These are phyloP conservation scores for Ascidia mentula DNA, from an alignment of 23 tunicate genomes.

Conservation along the genomic window DNA sequence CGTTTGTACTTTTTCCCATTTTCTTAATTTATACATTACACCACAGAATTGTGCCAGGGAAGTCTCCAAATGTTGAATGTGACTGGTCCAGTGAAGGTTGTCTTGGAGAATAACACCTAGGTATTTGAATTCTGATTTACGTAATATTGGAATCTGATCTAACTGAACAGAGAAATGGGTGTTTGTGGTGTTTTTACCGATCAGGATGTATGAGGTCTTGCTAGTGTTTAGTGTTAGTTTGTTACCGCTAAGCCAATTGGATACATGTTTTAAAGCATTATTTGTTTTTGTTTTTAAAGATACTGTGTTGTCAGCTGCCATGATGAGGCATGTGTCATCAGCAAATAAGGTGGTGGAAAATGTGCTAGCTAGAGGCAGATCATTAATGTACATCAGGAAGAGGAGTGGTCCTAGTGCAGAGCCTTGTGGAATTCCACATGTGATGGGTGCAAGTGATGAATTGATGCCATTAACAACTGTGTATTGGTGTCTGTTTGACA, in stretches of 20 bases:
- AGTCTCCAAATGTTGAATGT: not conserved
- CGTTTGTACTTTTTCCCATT: not conserved
- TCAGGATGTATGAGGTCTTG: conserved; percentile 10
- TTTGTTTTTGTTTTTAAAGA: not conserved
- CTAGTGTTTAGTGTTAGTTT: conserved; percentile 14
- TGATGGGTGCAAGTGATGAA: not conserved
- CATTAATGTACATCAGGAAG: conserved; percentile 24
- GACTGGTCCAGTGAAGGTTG: conserved; percentile 12
- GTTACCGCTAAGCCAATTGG: conserved; percentile 3
- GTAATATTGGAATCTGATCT: not conserved
- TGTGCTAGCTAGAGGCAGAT: not conserved
- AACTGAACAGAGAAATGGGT: not conserved
- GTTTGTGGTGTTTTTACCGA: not conserved
- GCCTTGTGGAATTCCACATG: conserved; percentile 18
- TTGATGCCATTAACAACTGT: not conserved
- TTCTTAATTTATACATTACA: conserved; percentile 8
- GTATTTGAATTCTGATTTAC: not conserved
- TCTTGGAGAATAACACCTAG: conserved; percentile 22
- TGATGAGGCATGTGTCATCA: conserved; percentile 11
- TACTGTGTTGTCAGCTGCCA: not conserved
- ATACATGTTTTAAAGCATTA: conserved; percentile 12
- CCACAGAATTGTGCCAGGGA: not conserved
- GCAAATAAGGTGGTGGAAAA: conserved; percentile 17
- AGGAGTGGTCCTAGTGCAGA: conserved; percentile 18
- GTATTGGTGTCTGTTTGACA: conserved; percentile 15